Evolutionary conservation across 1,140 invertebrate genomes (phyloP).

Genomic region (Leguminivora glycinivorella): DNA sequence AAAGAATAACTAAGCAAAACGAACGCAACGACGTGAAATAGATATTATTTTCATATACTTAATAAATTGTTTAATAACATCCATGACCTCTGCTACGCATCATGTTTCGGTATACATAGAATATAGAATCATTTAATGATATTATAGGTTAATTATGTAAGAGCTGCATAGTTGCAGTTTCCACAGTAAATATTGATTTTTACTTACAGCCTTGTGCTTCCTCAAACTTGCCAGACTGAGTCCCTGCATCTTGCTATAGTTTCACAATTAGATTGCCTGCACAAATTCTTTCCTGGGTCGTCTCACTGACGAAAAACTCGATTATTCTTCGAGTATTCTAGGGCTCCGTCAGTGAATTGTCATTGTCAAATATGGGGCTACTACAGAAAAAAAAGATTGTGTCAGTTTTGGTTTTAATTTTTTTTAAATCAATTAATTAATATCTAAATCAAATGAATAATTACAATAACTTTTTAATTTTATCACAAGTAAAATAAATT

Average conservation of each 20-base stretch:
- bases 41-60: neutral
- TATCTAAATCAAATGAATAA: neutral
- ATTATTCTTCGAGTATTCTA: neutral
- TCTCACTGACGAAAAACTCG: conserved; percentile 19
- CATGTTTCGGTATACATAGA: conserved; percentile 7
- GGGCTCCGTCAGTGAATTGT: neutral
- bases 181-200: conserved; percentile 34
- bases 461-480: neutral
- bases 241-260: conserved; percentile 61
- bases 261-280: conserved; percentile 15
- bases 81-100: conserved; percentile 5
- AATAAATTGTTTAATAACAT: conserved; percentile 9
- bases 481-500: neutral
- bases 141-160: conserved; percentile 67
- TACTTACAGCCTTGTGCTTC: conserved; percentile 72
- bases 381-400: neutral
- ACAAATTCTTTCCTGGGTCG: neutral
- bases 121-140: neutral
- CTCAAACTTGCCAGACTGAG: conserved; percentile 67
- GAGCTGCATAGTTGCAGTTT: conserved; percentile 36
- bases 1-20: neutral
- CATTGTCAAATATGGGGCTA: conserved; percentile 5
- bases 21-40: neutral
- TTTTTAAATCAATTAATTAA: neutral
- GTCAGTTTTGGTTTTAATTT: neutral